Conservation (phyloP, 1,140 invertebrate genomes). For the Scaptomyza montana region DNA sequence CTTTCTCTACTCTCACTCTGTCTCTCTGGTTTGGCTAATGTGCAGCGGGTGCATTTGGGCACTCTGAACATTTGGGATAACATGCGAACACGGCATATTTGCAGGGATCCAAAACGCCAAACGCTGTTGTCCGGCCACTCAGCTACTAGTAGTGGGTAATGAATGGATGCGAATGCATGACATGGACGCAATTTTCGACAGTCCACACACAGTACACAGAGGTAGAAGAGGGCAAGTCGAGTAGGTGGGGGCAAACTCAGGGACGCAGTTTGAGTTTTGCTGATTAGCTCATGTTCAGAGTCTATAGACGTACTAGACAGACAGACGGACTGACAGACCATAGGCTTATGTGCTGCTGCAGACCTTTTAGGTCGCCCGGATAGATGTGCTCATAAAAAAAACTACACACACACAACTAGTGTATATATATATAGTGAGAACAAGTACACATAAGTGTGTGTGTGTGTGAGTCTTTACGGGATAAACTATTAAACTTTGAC, state of each 20-base stretch:
- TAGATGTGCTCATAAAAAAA: constrained; percentile 7
- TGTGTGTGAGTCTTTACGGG: background rate
- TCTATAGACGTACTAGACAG: constrained; percentile 34
- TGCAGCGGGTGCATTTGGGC: constrained; percentile 53
- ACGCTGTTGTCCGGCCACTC: constrained; percentile 75
- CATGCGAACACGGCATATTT: constrained; percentile 79
- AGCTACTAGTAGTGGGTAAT: constrained; percentile 67
- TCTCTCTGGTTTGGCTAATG: constrained; percentile 24
- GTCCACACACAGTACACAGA: constrained; percentile 46
- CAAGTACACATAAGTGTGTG: constrained; percentile 2
- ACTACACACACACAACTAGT: background rate
- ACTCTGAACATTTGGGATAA: constrained; percentile 76
- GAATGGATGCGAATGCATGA: constrained; percentile 75
- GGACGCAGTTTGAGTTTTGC: constrained; percentile 54
- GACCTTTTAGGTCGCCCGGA: constrained; percentile 18
- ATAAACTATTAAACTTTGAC: constrained; percentile 5
- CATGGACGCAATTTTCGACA: constrained; percentile 79
- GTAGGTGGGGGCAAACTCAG: background rate
- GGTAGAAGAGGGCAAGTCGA: background rate
- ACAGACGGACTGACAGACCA: background rate
- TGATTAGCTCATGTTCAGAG: constrained; percentile 73
- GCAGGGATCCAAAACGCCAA: constrained; percentile 76
- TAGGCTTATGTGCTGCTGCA: constrained; percentile 30
- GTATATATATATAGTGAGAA: constrained; percentile 5
- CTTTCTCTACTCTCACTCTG: background rate